Conservation (phyloP, 2,888 invertebrate species). For the Mythimna loreyi region DNA sequence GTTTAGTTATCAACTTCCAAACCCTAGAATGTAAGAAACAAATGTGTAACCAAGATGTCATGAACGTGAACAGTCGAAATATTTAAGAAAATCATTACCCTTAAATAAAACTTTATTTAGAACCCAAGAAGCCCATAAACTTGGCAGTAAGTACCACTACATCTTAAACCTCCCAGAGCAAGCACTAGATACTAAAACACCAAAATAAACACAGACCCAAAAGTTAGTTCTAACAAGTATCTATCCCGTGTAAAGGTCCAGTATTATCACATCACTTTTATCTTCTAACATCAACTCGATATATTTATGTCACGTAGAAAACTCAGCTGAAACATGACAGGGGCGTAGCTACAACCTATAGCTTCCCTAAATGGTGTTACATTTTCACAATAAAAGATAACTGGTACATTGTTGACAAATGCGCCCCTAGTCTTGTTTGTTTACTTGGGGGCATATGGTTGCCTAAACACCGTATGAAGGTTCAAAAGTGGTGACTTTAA, state of each 20-base stretch:
- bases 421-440: conserved; percentile 18
- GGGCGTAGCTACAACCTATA: conserved; percentile 14
- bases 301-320: conserved; percentile 39
- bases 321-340: conserved; percentile 24
- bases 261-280: not conserved
- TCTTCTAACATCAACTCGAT: conserved; percentile 7
- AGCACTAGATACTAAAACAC: not conserved
- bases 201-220: conserved; percentile 4
- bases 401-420: conserved; percentile 35
- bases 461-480: conserved; percentile 10
- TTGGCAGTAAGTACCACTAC: not conserved
- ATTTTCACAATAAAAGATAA: conserved; percentile 33
- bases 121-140: not conserved
- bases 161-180: not conserved
- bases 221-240: not conserved
- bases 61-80: too few relatives aligned
- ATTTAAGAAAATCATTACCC: too few relatives aligned
- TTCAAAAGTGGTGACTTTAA: not conserved
- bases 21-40: too few relatives aligned
- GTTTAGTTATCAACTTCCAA: too few relatives aligned
- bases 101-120: not conserved
- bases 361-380: too few relatives aligned
- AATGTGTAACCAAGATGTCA: too few relatives aligned
- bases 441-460: conserved; percentile 10
- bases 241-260: not conserved